These are phyloP conservation scores for Eleginops maclovinus DNA, from an alignment of 2,113 vertebrate genomes.

Conservation along the genomic window DNA sequence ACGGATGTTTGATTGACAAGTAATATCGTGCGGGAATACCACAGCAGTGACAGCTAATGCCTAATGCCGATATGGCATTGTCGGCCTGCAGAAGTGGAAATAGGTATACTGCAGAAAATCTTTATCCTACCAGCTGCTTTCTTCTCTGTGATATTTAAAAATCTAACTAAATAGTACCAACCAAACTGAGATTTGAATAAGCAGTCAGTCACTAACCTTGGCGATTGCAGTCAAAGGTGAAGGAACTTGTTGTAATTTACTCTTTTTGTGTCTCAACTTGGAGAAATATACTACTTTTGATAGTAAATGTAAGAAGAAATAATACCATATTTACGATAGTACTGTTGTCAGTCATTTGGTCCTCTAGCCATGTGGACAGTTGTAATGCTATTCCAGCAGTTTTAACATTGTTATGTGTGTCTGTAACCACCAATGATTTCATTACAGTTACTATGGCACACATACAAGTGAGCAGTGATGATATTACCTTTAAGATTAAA, in stretches of 20 bases:
- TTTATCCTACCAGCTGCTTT: constrained; percentile 8
- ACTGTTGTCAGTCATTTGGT: not conserved
- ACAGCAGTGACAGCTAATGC: constrained; percentile 10
- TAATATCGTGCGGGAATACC: constrained; percentile 26
- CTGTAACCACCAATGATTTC: not conserved
- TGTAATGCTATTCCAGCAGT: not conserved
- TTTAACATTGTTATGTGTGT: not conserved
- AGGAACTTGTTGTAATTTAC: not conserved
- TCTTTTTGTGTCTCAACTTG: not conserved
- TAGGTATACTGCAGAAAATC: constrained; percentile 3
- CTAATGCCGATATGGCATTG: constrained; percentile 2
- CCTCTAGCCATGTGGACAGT: not conserved
- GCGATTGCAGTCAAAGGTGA: not conserved
- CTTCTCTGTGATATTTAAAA: not conserved
- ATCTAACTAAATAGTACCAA: constrained; percentile 2
- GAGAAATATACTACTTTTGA: not conserved
- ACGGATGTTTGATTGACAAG: constrained; percentile 45
- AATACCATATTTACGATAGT: not conserved
- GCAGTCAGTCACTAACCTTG: not conserved
- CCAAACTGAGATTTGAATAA: not conserved
- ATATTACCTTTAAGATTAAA: constrained; percentile 3
- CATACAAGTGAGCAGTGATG: constrained; percentile 15
- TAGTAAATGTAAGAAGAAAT: not conserved
- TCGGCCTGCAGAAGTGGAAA: constrained; percentile 1
- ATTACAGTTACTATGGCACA: constrained; percentile 6